Conservation (phyloP, 2,888 invertebrate species). For the Helobdella robusta region DNA sequence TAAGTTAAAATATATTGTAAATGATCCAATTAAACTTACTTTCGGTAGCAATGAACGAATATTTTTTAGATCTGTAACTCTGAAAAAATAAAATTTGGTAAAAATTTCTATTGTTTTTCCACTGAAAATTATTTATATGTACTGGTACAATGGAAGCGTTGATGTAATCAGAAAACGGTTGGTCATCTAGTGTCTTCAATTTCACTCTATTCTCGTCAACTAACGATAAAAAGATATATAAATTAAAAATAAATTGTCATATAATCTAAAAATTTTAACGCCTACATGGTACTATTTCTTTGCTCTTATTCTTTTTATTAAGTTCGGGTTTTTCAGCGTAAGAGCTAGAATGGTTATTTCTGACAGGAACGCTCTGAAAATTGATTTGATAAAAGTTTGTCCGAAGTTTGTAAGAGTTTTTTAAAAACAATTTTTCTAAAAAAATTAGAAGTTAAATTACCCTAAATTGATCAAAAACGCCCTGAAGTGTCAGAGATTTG, state of each 20-base stretch:
- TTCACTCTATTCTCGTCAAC: constrained; percentile 47
- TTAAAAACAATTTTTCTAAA: too few relatives aligned
- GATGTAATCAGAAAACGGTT: constrained; percentile 45
- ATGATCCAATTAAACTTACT: neutral
- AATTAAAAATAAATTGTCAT: neutral
- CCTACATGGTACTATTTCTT: constrained; percentile 29
- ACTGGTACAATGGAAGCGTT: constrained; percentile 48
- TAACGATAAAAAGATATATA: constrained; percentile 27
- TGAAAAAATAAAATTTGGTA: too few relatives aligned
- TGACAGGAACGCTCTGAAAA: neutral
- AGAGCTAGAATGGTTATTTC: neutral
- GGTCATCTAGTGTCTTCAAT: constrained; percentile 38
- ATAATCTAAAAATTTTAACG: neutral
- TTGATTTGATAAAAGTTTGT: too few relatives aligned
- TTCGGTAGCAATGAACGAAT: constrained; percentile 17
- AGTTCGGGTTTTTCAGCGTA: constrained; percentile 10
- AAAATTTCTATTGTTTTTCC: too few relatives aligned
- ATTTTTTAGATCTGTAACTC: neutral
- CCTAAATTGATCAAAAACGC: too few relatives aligned
- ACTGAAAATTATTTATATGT: constrained; percentile 11
- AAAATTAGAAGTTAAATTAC: too few relatives aligned
- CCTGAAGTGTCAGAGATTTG: too few relatives aligned
- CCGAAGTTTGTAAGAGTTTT: too few relatives aligned
- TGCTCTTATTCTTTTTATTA: constrained; percentile 26
- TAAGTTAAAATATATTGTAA: neutral